Evolutionary conservation across 2,888 invertebrate genomes (phyloP), one percentile per base, ranked within the genome.

Genomic region (Autographa pulchrina): DNA sequence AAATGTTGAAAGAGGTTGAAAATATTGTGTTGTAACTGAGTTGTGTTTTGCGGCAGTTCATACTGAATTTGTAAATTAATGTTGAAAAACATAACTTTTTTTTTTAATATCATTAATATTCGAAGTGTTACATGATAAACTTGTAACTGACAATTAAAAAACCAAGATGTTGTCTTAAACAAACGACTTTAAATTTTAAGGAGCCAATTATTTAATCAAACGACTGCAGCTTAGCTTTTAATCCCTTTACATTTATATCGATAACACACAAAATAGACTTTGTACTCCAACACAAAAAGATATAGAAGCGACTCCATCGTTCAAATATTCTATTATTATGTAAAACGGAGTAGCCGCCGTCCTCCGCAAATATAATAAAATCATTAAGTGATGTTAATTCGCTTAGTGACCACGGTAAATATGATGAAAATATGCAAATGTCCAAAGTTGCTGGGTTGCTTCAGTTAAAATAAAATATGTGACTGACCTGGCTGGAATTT

Each of bases 381-480:
- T 91, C 89, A 91, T 92, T 92, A 90, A 89, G 89, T 90, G 86
- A 92, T 89, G 91, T 91, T 91, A 92, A 93, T 91, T 92, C 88
- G 88, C 85, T 91, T 92, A 91, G 90, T 89, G 88, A 89, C 89
- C 89, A 86, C 86, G 82, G 90, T 88, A 91, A 91, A 91, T 92
- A 91, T 92, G 90, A 91, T 88, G 90, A 92, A 93, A 93, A 92
- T 93, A 94, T 94, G 94, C 89, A 91, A 94, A 94, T 83, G 74
- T 65, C 75, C 82, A 77, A 90, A 92, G 87, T 90, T 91, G 86
- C 85, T 81, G 82, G 88, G 88, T 87, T 86, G 90, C 87, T 88
- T 89, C 89, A 87, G 90, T 90, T 90, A 88, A 90, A 92, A 91
- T 91, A 89, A 92, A 92, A 91, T 91, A 89, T 84, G 81, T 78